Evolutionary conservation across 2,888 invertebrate species (phyloP), one percentile per base, ranked within the genome.

Genomic region (Apoderus coryli): DNA sequence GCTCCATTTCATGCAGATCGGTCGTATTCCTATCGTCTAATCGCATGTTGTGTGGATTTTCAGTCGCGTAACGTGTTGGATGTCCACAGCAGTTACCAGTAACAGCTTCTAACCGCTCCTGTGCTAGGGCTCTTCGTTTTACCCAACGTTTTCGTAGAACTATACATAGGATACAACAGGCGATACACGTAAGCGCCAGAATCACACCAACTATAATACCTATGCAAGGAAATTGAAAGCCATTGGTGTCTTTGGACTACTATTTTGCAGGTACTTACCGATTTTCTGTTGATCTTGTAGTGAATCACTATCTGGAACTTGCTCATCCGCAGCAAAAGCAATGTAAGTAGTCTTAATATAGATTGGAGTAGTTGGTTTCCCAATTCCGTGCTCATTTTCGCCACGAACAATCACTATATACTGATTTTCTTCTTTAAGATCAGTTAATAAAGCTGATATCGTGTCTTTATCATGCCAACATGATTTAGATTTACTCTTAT

Each of bases 381-480:
- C 64, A 19, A 53, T 41, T 1, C 66, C 67, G 5, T 61, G 59
- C 16, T 55, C 55, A 10, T 64, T 66, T 27, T 54, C 59, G 2
- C 66, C 67, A 30, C 60, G 47, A 14, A 69, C 57, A 33, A 63
- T 57, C 36, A 68, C 53, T 35, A 56, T 61, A 40, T 68, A 68
- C 15, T 52, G 44, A 5, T 51, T 49, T 22, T 59, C 56, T n/a
- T 54, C 49, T 16, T 53, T 48, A 40, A 69, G 48, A 28, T 61
- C 58, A 9, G 49, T 46, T 12, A 69, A 33, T 4, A 50, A 34
- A 14, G 45, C 35, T 4, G 52, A 49, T 2, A 46, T 38, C 16
- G 28, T 46, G 15, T 46, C 42, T 24, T 41, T 43, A 12, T 44
- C 39, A 3, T 38, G 34, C 44, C 48, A 49, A 39, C 56, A 54